Base-by-base conservation (phyloP, 2,888 invertebrate genomes). In the Dryococelus australis region DNA sequence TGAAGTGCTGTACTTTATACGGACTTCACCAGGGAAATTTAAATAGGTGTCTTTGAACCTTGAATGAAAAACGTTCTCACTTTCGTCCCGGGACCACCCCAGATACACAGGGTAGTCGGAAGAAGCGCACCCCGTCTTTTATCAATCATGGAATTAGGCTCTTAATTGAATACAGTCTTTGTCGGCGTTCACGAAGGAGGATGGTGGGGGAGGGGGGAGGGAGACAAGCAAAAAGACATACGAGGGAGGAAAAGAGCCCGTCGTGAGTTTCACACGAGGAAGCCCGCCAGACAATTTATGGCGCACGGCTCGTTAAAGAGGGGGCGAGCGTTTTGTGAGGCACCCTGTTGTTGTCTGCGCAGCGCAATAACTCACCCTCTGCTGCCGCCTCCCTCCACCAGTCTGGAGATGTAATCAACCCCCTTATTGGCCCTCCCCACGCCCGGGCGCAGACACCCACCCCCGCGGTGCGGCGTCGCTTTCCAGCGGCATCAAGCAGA, bases 81-180 rank as follows among this genome's bases (percentile, higher is more conserved):
- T 65, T 65, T 65, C 20, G 65, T 65, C 65, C 16, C 65, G 65
- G 65, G 65, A 65, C 65, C 65, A 65, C 65, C 65, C 65, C 65
- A 65, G 65, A 9, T 24, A 47, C 24, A 9, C 65, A 65, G 10
- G 65, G 16, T 12, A 65, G 65, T 65, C 65, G 24, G 16, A 16
- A 16, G 65, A 13, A 65, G 24, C 8, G 65, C 65, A 13, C 65
- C 65, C 10, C 65, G 65, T 65, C 65, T 65, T 65, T 65, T 65
- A 65, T 65, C 65, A 65, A 65, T 65, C 65, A 24, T 16, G 16
- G 65, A 65, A 65, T 65, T 65, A 65, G 65, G 16, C 65, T 65
- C 16, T 65, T 65, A 65, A 65, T 65, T 65, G 65, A 65, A 65
- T 65, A 65, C 65, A 65, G 65, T 65, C 65, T 65, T 65, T 65